Percentiles rank a stretch among this genome's conserved stretches.
phyloP scores from a whole-genome alignment of 2,113 vertebrate species.

The Butorides virescens region DNA sequence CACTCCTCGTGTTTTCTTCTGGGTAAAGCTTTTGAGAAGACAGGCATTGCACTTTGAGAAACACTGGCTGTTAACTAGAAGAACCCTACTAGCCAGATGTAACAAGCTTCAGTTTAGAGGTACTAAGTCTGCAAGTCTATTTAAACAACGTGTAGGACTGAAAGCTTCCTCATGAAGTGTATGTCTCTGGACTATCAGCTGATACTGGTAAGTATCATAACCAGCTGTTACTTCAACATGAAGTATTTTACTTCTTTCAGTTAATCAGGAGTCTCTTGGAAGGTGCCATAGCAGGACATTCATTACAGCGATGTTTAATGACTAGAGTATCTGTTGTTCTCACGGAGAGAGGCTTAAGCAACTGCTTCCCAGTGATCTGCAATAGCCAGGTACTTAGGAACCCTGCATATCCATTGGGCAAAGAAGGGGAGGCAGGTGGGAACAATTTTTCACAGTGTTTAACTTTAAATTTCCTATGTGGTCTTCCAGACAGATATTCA shows the following conservation, averaged over 20 bases:
- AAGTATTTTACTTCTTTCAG: neutral
- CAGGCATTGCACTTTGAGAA: neutral
- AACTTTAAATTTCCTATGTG: neutral
- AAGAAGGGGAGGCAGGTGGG: neutral
- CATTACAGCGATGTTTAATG: neutral
- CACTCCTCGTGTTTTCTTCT: neutral
- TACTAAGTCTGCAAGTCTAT: neutral
- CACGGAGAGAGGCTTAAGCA: neutral
- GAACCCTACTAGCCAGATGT: neutral
- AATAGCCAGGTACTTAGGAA: neutral
- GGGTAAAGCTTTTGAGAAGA: neutral
- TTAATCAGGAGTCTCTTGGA: neutral
- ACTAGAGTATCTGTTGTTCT: neutral
- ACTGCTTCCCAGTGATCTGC: neutral
- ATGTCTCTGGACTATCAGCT: neutral
- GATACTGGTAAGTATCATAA: neutral
- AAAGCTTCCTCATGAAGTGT: neutral
- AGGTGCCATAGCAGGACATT: neutral
- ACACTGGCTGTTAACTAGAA: neutral
- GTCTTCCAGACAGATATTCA: neutral
- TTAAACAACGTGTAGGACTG: neutral
- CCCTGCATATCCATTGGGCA: neutral
- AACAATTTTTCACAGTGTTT: neutral
- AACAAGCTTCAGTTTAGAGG: neutral
- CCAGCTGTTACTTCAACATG: conserved; percentile 7